Evolutionary conservation across 1,140 invertebrate genomes (phyloP).

Genomic region (Megalopta genalis): DNA sequence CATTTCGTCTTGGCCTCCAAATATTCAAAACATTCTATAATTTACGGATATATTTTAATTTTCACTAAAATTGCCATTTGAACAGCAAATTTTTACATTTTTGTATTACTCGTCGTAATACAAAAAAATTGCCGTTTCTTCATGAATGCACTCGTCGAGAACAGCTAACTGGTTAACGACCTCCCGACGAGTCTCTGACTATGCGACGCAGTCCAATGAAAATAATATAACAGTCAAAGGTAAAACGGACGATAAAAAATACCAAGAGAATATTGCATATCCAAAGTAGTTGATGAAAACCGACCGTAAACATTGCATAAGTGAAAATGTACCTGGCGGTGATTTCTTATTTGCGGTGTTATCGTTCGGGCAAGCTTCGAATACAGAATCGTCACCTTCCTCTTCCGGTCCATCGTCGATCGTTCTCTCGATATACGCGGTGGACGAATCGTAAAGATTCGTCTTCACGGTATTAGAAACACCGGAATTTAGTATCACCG

Average conservation of each 20-base stretch:
- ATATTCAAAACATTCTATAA: no score
- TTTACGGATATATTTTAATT: no score
- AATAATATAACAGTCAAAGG: no score
- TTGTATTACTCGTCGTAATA: no score
- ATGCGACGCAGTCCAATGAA: background rate
- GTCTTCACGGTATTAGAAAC: constrained; percentile 31
- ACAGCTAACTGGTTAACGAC: no score
- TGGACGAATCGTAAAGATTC: constrained; percentile 62
- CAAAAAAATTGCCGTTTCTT: no score
- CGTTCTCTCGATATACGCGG: constrained; percentile 71
- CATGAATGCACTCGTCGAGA: no score
- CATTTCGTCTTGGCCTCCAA: no score
- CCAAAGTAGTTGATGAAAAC: background rate
- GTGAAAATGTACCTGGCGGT: constrained; percentile 57
- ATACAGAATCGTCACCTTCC: constrained; percentile 77
- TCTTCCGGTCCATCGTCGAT: constrained; percentile 73
- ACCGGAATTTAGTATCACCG: constrained; percentile 35
- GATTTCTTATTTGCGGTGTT: constrained; percentile 51
- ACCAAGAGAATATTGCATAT: background rate
- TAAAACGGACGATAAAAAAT: no score
- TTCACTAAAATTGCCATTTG: no score
- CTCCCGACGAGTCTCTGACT: background rate
- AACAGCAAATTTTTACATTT: no score
- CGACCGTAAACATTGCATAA: background rate
- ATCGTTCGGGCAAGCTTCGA: constrained; percentile 66